phyloP scores from a whole-genome alignment of 2,797 vertebrate genomes.

The Remorina albescens region DNA sequence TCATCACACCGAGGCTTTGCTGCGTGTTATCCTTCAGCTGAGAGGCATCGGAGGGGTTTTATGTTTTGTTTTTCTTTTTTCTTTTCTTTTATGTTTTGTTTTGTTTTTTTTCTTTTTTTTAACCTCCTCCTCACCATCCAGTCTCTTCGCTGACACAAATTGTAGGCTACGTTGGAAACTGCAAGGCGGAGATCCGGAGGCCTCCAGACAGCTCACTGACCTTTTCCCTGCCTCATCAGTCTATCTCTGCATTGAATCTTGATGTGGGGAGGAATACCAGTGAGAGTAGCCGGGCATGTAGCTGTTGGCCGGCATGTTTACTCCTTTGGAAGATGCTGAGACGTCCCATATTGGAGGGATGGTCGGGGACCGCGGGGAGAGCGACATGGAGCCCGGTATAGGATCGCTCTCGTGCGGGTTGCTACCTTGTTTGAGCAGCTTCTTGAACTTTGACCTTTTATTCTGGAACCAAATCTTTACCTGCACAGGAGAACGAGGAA shows the following conservation, averaged over 20 bases:
- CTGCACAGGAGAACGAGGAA: constrained; percentile 72
- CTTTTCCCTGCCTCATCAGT: constrained; percentile 72
- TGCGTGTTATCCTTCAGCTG: constrained; percentile 67
- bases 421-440: constrained; percentile 95
- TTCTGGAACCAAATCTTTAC: constrained; percentile 99
- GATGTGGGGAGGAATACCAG: constrained; percentile 98
- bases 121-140: constrained; percentile 69
- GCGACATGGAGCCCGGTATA: constrained; percentile 91
- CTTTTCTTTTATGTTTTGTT: neutral
- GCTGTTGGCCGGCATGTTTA: constrained; percentile 97
- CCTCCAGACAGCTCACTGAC: constrained; percentile 68
- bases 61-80: neutral
- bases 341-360: constrained; percentile 99
- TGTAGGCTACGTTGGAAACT: constrained; percentile 73
- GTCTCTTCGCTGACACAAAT: constrained; percentile 73
- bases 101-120: neutral
- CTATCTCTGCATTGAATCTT: constrained; percentile 99
- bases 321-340: constrained; percentile 95
- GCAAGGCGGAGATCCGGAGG: constrained; percentile 64
- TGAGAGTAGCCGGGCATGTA: constrained; percentile 99
- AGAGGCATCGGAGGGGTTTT: constrained; percentile 47
- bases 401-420: constrained; percentile 96
- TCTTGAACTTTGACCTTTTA: constrained; percentile 99
- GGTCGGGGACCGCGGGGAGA: constrained; percentile 95
- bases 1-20: constrained; percentile 66